Conservation (phyloP, 2,797 vertebrate genomes). For the Phalanger gymnotis region DNA sequence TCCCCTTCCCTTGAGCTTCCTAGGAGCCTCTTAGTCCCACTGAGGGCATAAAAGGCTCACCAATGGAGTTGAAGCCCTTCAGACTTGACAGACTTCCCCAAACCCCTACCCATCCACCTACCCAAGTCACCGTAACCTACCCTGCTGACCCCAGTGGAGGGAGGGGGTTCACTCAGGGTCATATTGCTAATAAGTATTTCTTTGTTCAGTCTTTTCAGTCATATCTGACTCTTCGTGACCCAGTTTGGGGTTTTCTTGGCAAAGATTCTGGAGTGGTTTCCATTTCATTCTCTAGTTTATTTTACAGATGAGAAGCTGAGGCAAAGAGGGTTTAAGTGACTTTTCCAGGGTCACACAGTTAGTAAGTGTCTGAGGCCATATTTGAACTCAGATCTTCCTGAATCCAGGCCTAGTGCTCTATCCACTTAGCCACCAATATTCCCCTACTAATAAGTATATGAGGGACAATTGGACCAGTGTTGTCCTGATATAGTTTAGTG, state of each 20-base stretch:
- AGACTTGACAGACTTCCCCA: neutral
- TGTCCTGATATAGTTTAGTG: neutral
- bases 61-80: neutral
- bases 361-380: neutral
- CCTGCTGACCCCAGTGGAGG: neutral
- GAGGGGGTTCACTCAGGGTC: neutral
- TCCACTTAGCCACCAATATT: neutral
- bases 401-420: neutral
- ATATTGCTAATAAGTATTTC: neutral
- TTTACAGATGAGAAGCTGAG: neutral
- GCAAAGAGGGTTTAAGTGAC: neutral
- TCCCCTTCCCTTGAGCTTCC: neutral
- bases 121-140: neutral
- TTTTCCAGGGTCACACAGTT: neutral
- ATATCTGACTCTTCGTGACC: neutral
- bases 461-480: neutral
- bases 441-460: neutral
- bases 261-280: neutral
- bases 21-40: neutral
- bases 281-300: neutral
- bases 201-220: neutral
- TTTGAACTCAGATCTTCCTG: neutral
- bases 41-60: neutral
- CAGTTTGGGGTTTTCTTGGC: neutral
- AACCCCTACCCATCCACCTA: neutral